Base-by-base conservation (phyloP, 2,113 vertebrate genomes). In the Charina bottae region DNA sequence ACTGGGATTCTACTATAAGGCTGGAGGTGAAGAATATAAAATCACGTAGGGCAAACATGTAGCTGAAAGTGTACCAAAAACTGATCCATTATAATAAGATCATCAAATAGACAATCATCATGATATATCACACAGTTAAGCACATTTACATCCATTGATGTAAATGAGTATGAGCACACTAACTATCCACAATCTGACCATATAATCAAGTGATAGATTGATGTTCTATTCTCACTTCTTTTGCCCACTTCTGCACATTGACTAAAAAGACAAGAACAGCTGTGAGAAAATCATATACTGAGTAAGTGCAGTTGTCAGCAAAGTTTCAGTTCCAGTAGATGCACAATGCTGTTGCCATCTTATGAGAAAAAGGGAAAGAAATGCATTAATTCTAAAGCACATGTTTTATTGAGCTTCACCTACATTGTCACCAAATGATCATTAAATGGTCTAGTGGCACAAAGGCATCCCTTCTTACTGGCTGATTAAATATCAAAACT, bases 401-500 rank as follows among this genome's bases (percentile, higher is more conserved):
- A 56, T 84, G 87, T 84, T 83, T 37, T 4, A 4, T 4, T 92
- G 37, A 91, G 64, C 55, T 60, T 89, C 46, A 89, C 13, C 87
- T 42, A 55, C 21, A 92, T 83, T 60, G 46, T 53, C 72, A 89
- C 78, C 91, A 89, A 92, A 92, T 28, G 49, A 58, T 89, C 68
- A 85, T 85, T 85, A 55, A 92, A 92, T 60, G 46, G 2, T 89
- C 56, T 46, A 64, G n/a, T 89, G 58, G 72, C 58, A 84, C 13
- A 42, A 37, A n/a, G 83, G 4, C n/a, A 62, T 85, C 12, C 9
- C 49, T 78, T 64, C 9, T 42, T 4, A 84, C 72, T 62, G 58
- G 56, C 58, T 42, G 87, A 33, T 85, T 89, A 92, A 89, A 92
- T 92, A 89, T 64, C 56, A 89, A 62, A 92, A 60, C 78, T 85